Evolutionary conservation across 64 coral and sea anemone species (phyloP).

Genomic region (Montipora cactus): DNA sequence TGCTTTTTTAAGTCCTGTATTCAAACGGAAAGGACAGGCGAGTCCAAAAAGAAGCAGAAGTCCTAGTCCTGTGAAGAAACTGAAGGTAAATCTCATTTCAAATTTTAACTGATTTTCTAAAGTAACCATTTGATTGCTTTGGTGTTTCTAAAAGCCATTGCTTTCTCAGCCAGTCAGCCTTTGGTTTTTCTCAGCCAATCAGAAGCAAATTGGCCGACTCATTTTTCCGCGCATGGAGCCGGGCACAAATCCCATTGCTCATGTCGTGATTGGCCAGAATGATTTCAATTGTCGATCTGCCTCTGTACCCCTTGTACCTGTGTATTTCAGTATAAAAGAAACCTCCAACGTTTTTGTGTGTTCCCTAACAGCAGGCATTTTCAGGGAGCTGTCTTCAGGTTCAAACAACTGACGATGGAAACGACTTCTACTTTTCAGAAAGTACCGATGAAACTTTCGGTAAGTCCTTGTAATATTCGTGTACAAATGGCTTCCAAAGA

Average conservation of each 20-base stretch:
- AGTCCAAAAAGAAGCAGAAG: conserved; percentile 7
- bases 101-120: neutral
- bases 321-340: too few relatives aligned
- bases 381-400: conserved; percentile 40
- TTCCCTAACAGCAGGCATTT: conserved; percentile 32
- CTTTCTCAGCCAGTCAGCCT: neutral
- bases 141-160: too few relatives aligned
- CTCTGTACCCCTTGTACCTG: neutral
- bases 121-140: neutral
- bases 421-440: neutral
- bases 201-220: too few relatives aligned
- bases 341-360: neutral
- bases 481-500: neutral
- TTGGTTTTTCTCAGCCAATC: neutral
- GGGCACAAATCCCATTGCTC: too few relatives aligned
- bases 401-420: neutral
- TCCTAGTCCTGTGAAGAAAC: conserved; percentile 42
- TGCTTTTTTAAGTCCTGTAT: conserved; percentile 13
- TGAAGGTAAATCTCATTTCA: conserved; percentile 1
- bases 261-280: too few relatives aligned
- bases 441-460: conserved; percentile 26
- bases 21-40: neutral
- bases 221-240: too few relatives aligned
- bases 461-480: conserved; percentile 5
- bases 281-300: neutral